These are phyloP conservation scores for Pecten maximus DNA, from an alignment of 2,888 invertebrate genomes.

Conservation along the genomic window DNA sequence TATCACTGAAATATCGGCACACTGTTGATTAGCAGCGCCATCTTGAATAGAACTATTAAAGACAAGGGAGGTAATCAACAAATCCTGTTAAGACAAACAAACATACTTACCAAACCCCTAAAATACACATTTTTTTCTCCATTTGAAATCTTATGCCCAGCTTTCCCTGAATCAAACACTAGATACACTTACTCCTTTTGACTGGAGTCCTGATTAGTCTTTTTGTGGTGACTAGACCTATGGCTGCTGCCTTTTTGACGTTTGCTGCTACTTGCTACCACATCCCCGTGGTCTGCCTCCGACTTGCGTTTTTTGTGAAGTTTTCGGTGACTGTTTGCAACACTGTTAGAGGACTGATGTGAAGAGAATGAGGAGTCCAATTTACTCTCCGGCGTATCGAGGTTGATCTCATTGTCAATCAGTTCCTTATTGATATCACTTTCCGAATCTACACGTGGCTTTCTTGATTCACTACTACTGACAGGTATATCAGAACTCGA, in stretches of 20 bases:
- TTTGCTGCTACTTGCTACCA: conserved; percentile 5
- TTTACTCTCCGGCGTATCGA: conserved; percentile 3
- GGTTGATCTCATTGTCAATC: neutral
- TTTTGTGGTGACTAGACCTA: conserved; percentile 30
- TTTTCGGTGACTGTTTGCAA: conserved; percentile 27
- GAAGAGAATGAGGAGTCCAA: neutral
- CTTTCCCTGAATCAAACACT: neutral
- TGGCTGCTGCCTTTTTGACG: conserved; percentile 35
- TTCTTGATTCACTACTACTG: conserved; percentile 3
- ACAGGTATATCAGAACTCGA: neutral
- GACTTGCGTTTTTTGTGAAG: conserved; percentile 33
- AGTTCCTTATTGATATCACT: neutral
- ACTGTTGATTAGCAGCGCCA: neutral
- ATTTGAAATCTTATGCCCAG: neutral
- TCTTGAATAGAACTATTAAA: neutral
- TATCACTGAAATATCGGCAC: too few relatives aligned
- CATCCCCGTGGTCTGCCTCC: neutral
- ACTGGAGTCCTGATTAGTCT: conserved; percentile 25
- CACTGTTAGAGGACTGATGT: conserved; percentile 14
- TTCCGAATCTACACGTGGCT: neutral
- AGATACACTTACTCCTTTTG: conserved; percentile 14
- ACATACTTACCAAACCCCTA: neutral
- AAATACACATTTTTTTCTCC: neutral
- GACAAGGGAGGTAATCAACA: neutral
- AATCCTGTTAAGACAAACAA: neutral